phyloP scores from a whole-genome alignment of 2,888 invertebrate species.

The Ptychoptera albimana region DNA sequence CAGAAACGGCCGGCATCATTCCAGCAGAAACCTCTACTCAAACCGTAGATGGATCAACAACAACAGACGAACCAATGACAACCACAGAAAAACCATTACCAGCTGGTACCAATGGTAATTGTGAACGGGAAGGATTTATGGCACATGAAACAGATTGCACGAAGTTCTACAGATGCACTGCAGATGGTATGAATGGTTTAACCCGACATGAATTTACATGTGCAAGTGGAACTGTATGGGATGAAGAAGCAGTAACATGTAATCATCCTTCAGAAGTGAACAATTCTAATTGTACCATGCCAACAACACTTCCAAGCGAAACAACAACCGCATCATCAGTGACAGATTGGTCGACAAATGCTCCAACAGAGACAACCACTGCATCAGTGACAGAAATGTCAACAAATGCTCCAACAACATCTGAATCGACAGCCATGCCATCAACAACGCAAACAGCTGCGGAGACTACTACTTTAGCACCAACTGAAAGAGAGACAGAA shows the following conservation, averaged over 20 bases:
- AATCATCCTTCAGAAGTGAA: conserved; percentile 15
- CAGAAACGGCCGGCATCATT: not conserved
- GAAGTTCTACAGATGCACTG: conserved; percentile 41
- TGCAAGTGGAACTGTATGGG: conserved; percentile 41
- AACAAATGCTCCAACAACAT: conserved; percentile 9
- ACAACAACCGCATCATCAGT: not conserved
- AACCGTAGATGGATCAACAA: conserved; percentile 2
- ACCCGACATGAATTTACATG: conserved; percentile 36
- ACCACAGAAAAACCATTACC: conserved; percentile 7
- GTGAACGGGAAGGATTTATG: conserved; percentile 29
- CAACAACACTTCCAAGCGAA: conserved; percentile 1
- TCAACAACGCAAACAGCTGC: conserved; percentile 7
- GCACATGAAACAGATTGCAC: conserved; percentile 34
- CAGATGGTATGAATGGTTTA: conserved; percentile 28
- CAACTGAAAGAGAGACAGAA: not conserved
- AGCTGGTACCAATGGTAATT: conserved; percentile 16
- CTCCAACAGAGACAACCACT: conserved; percentile 5
- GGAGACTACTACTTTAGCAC: conserved; percentile 7
- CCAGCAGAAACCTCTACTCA: conserved; percentile 8
- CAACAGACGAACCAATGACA: conserved; percentile 6
- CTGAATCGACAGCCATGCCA: conserved; percentile 7
- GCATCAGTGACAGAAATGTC: conserved; percentile 8
- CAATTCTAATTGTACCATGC: conserved; percentile 6
- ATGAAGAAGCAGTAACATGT: conserved; percentile 37
- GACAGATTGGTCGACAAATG: not conserved